These are phyloP conservation scores for Drosophila parthenogenetica DNA, from an alignment of 2,888 invertebrate genomes.

Conservation along the genomic window DNA sequence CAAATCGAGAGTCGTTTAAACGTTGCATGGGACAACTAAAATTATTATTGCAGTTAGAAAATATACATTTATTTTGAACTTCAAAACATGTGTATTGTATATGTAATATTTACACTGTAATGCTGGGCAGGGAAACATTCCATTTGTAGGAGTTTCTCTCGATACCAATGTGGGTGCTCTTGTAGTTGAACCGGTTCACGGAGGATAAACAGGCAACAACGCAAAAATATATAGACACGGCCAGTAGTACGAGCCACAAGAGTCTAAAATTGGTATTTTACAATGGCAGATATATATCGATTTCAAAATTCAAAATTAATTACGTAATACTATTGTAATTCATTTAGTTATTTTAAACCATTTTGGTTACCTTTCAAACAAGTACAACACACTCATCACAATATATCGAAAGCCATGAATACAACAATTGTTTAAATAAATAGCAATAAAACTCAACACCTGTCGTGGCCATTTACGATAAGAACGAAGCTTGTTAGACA, in stretches of 20 bases:
- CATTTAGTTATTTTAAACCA: background rate
- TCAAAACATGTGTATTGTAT: too few relatives aligned
- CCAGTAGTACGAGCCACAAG: constrained; percentile 77
- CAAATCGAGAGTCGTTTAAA: constrained; percentile 67
- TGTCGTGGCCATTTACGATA: constrained; percentile 11
- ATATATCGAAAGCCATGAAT: constrained; percentile 83
- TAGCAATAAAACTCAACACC: constrained; percentile 50
- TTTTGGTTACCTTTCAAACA: constrained; percentile 70
- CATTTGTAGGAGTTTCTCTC: constrained; percentile 84
- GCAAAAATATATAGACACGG: constrained; percentile 73
- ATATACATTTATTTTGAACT: background rate
- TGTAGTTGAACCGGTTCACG: constrained; percentile 79
- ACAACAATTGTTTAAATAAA: constrained; percentile 79
- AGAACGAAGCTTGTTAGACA: background rate
- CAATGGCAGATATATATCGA: background rate
- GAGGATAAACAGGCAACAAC: constrained; percentile 80
- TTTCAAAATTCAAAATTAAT: background rate
- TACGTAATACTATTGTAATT: background rate
- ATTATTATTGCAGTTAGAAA: background rate
- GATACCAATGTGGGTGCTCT: constrained; percentile 83
- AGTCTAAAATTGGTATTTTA: constrained; percentile 52
- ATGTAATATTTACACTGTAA: constrained; percentile 73
- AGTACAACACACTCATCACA: constrained; percentile 59
- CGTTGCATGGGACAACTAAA: constrained; percentile 79
- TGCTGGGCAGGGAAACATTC: constrained; percentile 82